phyloP scores from a whole-genome alignment of 1,140 invertebrate genomes.

The Calliopsis andreniformis region DNA sequence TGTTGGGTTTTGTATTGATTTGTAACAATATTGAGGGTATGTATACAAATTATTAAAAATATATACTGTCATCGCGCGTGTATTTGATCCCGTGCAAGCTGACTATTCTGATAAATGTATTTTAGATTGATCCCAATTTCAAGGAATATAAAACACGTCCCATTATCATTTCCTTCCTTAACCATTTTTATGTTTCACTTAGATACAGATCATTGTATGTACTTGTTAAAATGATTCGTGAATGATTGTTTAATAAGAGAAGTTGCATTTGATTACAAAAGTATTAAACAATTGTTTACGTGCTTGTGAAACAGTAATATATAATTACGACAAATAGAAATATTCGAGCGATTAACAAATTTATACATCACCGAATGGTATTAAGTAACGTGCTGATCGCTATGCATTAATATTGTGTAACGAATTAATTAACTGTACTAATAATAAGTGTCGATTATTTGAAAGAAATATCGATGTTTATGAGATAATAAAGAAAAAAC shows the following conservation, averaged over 20 bases:
- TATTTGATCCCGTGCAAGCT: slow-evolving; percentile 48
- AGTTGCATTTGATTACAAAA: slow-evolving; percentile 9
- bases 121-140: slow-evolving; percentile 49
- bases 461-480: slow-evolving; percentile 49
- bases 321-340: slow-evolving; percentile 44
- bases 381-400: slow-evolving; percentile 53
- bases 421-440: slow-evolving; percentile 64
- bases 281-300: slow-evolving; percentile 50
- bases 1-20: slow-evolving; percentile 63
- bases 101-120: slow-evolving; percentile 46
- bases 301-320: slow-evolving; percentile 38
- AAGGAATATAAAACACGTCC: slow-evolving; percentile 67
- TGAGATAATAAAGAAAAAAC: slow-evolving; percentile 63
- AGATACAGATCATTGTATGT: slow-evolving; percentile 59
- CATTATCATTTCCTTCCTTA: slow-evolving; percentile 55
- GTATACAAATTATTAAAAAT: slow-evolving; percentile 70
- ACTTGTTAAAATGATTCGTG: slow-evolving; percentile 47
- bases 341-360: slow-evolving; percentile 54
- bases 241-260: slow-evolving; percentile 58
- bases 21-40: slow-evolving; percentile 69
- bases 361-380: slow-evolving; percentile 48
- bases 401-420: slow-evolving; percentile 68
- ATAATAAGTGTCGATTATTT: slow-evolving; percentile 59
- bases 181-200: slow-evolving; percentile 51
- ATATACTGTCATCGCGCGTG: slow-evolving; percentile 53